Conservation (phyloP, 2,888 invertebrate genomes). For the Agrotis puta region DNA sequence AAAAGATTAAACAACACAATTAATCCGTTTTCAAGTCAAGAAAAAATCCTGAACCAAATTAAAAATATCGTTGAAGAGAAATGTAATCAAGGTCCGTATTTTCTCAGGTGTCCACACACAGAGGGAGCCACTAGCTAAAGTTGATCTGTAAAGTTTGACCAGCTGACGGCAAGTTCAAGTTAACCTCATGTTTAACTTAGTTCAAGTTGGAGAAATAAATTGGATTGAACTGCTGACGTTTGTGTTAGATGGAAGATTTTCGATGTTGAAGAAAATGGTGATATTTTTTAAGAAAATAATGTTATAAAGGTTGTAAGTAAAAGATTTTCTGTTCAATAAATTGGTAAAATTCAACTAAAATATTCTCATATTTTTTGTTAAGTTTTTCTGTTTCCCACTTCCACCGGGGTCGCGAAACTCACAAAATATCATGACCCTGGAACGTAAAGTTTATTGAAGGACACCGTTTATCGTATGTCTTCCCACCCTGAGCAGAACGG, state of each 20-base stretch:
- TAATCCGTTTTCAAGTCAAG: neutral
- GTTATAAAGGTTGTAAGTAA: neutral
- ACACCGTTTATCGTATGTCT: too few species aligned
- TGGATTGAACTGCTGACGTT: conserved; percentile 36
- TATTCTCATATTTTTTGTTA: too few species aligned
- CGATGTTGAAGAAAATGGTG: neutral
- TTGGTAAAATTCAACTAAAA: neutral
- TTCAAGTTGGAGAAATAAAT: conserved; percentile 50
- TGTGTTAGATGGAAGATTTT: conserved; percentile 2
- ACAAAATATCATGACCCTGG: too few species aligned
- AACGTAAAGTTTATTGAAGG: too few species aligned
- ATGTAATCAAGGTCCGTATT: conserved; percentile 33
- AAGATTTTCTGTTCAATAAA: neutral
- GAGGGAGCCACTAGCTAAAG: conserved; percentile 30
- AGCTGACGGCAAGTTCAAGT: conserved; percentile 38
- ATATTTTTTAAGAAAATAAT: neutral
- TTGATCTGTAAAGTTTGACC: conserved; percentile 39
- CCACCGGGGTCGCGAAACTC: too few species aligned
- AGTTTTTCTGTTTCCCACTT: too few species aligned
- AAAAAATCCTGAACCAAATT: conserved; percentile 2
- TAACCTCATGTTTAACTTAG: conserved; percentile 39
- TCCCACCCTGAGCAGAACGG: too few species aligned
- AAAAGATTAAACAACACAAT: neutral
- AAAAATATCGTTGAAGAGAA: conserved; percentile 22
- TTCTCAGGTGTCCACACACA: conserved; percentile 41